phyloP scores from a whole-genome alignment of 2,113 vertebrate species.

The Cephalopholis sonnerati region DNA sequence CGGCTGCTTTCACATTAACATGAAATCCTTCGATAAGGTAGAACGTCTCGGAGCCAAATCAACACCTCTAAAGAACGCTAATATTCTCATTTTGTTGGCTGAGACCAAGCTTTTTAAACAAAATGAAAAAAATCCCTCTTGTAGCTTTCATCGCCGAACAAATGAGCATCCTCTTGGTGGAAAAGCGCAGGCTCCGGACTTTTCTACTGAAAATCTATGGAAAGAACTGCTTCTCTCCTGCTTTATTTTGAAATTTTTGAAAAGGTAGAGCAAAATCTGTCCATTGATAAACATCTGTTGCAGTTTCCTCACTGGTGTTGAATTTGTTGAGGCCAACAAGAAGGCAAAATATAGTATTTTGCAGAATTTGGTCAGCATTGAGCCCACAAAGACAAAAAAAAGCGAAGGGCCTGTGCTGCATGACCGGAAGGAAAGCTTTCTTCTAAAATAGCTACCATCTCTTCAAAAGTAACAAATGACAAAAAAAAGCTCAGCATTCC shows the following conservation, averaged over 20 bases:
- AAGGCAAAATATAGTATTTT: neutral
- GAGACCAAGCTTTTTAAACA: neutral
- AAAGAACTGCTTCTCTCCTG: neutral
- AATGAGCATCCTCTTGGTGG: neutral
- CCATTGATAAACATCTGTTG: neutral
- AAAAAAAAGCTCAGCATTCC: conserved; percentile 19
- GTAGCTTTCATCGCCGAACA: neutral
- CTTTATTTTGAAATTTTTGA: neutral
- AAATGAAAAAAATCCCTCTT: neutral
- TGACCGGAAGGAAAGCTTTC: neutral
- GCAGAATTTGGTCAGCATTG: conserved; percentile 15
- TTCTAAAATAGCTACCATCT: neutral
- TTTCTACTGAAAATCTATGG: neutral
- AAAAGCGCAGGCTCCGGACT: neutral
- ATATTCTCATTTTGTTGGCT: neutral
- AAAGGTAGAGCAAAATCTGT: neutral
- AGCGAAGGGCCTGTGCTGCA: conserved; percentile 12
- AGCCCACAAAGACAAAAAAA: conserved; percentile 1
- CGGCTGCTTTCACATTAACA: neutral
- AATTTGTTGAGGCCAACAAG: conserved; percentile 1
- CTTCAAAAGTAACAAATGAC: conserved; percentile 14
- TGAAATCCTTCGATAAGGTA: neutral
- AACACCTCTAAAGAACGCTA: neutral
- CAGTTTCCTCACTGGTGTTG: neutral
- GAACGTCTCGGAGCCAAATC: neutral